Percentiles rank a stretch among this genome's conserved stretches.
phyloP scores from a whole-genome alignment of 2,888 invertebrate genomes.

The Caradrina kadenii region DNA sequence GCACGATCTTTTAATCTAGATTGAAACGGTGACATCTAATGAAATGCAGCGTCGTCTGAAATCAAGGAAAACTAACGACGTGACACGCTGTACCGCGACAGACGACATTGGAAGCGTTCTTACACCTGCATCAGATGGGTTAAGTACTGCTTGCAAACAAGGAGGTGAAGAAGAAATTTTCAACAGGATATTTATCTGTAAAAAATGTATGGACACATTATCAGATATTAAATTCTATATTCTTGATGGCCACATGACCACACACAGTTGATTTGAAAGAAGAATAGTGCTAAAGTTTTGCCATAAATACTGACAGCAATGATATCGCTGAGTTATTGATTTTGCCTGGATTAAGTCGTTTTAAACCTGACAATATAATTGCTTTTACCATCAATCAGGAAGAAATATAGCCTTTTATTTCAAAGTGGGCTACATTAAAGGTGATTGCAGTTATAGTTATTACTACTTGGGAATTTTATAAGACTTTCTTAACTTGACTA shows the following conservation, averaged over 20 bases:
- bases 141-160: slow-evolving; percentile 61
- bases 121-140: slow-evolving; percentile 65
- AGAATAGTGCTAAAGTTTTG: neutral
- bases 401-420: neutral
- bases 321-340: neutral
- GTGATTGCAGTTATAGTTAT: neutral
- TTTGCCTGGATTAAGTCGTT: neutral
- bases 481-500: neutral
- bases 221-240: no score
- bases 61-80: slow-evolving; percentile 60
- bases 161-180: neutral
- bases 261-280: neutral
- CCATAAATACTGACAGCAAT: neutral
- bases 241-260: no score
- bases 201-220: neutral
- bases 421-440: neutral
- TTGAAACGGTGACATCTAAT: slow-evolving; percentile 45
- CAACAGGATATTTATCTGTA: neutral
- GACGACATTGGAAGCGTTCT: slow-evolving; percentile 56
- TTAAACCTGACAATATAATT: neutral
- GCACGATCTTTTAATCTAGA: slow-evolving; percentile 45
- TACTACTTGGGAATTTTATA: neutral
- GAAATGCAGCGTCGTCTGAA: slow-evolving; percentile 49
- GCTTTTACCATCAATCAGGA: neutral
- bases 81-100: slow-evolving; percentile 58